These are phyloP conservation scores for Anthopleura xanthogrammica DNA, from an alignment of 92 coral and sea anemone genomes.

Conservation along the genomic window DNA sequence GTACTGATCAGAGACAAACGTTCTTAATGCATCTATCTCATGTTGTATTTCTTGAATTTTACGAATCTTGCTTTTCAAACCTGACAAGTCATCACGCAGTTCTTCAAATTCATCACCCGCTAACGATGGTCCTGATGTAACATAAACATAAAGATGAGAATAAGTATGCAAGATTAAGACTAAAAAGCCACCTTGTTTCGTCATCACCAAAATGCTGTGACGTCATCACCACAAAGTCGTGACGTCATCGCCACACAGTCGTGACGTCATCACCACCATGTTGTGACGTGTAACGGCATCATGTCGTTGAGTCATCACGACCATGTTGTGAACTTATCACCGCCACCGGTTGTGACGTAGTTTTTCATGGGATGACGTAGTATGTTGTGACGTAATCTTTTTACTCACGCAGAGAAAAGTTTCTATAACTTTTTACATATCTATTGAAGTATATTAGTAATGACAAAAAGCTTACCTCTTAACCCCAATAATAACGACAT, in stretches of 20 bases:
- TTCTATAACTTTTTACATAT: not conserved
- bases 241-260: not conserved
- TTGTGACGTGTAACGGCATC: no score
- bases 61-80: constrained; percentile 47
- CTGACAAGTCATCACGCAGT: constrained; percentile 48
- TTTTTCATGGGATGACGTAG: no score
- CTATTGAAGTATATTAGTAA: not conserved
- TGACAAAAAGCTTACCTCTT: constrained; percentile 36
- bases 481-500: constrained; percentile 75
- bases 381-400: no score
- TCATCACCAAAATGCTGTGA: constrained; percentile 19
- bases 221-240: not conserved
- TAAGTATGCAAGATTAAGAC: constrained; percentile 5
- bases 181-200: not conserved
- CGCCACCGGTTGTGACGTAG: no score
- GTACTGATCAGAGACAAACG: constrained; percentile 78
- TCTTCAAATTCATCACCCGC: constrained; percentile 33
- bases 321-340: no score
- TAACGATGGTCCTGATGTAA: constrained; percentile 11
- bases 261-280: no score
- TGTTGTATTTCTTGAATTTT: constrained; percentile 62
- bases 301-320: no score
- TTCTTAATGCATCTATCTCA: constrained; percentile 72
- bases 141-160: not conserved
- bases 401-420: not conserved